phyloP scores from a whole-genome alignment of 2,888 invertebrate species.

The Dione juno region DNA sequence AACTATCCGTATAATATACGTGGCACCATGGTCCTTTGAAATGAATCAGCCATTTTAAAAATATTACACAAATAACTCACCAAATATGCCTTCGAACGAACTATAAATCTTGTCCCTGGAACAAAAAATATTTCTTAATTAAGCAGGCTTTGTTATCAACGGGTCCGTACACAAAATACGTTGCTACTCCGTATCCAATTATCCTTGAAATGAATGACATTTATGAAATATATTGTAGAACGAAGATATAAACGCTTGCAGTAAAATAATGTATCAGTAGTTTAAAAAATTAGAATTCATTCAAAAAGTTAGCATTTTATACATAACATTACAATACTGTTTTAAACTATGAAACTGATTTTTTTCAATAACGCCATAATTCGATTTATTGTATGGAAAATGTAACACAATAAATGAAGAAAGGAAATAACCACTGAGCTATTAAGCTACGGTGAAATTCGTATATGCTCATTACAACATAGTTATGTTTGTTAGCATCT shows the following conservation, averaged over 20 bases:
- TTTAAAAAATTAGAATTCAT: no score
- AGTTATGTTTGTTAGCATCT: no score
- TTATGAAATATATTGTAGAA: conserved; percentile 16
- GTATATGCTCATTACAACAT: no score
- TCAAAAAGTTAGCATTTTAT: no score
- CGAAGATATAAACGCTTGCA: background rate
- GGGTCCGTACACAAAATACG: conserved; percentile 28
- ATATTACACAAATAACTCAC: conserved; percentile 31
- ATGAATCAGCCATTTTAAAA: background rate
- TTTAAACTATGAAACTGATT: no score
- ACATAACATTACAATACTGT: no score
- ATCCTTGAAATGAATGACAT: conserved; percentile 29
- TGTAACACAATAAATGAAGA: no score
- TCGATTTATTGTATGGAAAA: no score
- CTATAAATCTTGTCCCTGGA: conserved; percentile 42
- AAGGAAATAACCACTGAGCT: no score
- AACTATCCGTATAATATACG: no score
- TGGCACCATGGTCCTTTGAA: background rate
- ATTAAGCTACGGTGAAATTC: no score
- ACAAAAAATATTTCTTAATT: conserved; percentile 45
- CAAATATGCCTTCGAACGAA: conserved; percentile 35
- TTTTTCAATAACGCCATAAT: no score
- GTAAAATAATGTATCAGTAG: background rate
- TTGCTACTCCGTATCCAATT: conserved; percentile 29
- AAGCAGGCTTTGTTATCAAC: conserved; percentile 37